phyloP scores from a whole-genome alignment of 2,113 vertebrate species.

The Gymnobelideus leadbeateri region DNA sequence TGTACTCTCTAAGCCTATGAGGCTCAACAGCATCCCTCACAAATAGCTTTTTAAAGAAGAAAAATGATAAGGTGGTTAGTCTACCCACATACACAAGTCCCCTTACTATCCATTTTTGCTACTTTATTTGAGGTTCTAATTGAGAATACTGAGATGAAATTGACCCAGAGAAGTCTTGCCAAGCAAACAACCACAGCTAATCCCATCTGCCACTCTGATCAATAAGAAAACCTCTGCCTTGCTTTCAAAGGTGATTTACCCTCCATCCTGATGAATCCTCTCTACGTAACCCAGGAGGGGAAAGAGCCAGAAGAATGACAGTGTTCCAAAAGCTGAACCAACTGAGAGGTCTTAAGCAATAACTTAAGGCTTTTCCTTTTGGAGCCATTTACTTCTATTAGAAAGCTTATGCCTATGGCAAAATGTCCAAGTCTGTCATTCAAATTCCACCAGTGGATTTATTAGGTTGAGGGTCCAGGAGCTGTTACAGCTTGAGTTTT shows the following conservation, averaged over 20 bases:
- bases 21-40: background rate
- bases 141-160: slow-evolving; percentile 66
- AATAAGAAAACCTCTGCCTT: slow-evolving; percentile 41
- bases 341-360: background rate
- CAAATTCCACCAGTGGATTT: background rate
- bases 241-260: slow-evolving; percentile 38
- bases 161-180: slow-evolving; percentile 47
- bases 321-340: background rate
- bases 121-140: slow-evolving; percentile 52
- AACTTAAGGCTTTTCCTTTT: background rate
- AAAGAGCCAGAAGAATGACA: background rate
- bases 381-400: background rate
- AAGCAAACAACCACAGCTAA: slow-evolving; percentile 48
- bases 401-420: background rate
- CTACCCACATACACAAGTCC: background rate
- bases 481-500: background rate
- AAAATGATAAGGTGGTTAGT: slow-evolving; percentile 20
- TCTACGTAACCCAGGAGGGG: slow-evolving; percentile 21
- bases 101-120: slow-evolving; percentile 32
- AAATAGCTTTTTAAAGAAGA: slow-evolving; percentile 47
- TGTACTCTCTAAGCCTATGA: background rate
- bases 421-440: background rate
- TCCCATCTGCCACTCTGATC: slow-evolving; percentile 13
- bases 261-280: slow-evolving; percentile 18
- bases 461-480: background rate